Evolutionary conservation across 2,113 vertebrate species (phyloP).

Genomic region (Zosterops japonicus): DNA sequence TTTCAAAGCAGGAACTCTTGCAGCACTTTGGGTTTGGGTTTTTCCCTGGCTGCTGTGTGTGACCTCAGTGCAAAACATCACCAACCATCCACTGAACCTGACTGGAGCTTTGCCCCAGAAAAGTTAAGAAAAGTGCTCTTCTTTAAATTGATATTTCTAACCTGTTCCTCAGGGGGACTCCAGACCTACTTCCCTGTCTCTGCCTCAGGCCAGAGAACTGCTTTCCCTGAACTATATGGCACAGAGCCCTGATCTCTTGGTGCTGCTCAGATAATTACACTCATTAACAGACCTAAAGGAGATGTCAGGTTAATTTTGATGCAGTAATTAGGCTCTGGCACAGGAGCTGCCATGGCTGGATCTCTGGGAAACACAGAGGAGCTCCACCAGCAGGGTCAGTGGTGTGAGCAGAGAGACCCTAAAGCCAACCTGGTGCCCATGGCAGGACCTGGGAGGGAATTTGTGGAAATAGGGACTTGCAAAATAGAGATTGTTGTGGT

Average conservation of each 20-base stretch:
- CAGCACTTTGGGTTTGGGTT: neutral
- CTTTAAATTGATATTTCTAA: neutral
- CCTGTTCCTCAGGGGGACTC: neutral
- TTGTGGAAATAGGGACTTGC: neutral
- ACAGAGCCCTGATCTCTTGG: neutral
- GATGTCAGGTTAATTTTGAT: neutral
- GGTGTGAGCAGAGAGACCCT: neutral
- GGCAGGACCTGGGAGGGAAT: accelerated
- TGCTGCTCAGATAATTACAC: neutral
- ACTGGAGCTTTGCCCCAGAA: constrained; percentile 4
- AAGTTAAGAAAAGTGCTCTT: neutral
- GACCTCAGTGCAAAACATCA: accelerated
- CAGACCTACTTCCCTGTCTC: constrained; percentile 19
- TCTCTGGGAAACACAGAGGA: neutral
- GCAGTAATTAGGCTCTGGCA: neutral
- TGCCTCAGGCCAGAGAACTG: neutral
- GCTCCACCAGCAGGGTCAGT: neutral
- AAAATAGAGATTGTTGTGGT: neutral
- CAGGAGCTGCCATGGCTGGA: neutral
- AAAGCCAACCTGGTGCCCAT: accelerated
- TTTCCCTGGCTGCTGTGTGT: neutral
- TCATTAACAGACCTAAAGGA: constrained; percentile 23
- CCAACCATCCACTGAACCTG: accelerated
- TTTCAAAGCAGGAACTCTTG: accelerated
- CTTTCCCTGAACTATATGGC: neutral